Evolutionary conservation across 2,888 invertebrate genomes (phyloP).

Genomic region (Hypena proboscidalis): DNA sequence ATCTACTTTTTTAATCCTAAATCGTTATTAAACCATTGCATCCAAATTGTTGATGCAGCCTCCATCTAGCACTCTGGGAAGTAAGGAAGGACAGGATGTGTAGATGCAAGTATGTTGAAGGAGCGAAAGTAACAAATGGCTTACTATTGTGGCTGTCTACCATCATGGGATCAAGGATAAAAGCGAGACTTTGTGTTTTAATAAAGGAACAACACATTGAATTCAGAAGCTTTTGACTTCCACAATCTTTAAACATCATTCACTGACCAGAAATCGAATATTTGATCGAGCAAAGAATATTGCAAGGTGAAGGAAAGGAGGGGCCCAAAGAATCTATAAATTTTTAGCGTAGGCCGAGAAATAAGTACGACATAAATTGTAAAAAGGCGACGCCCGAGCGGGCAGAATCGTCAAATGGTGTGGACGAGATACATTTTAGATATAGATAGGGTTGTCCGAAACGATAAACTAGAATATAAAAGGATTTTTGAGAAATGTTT

Average conservation of each 20-base stretch:
- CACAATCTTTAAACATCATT: not conserved
- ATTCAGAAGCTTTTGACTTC: not conserved
- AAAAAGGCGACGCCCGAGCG: slow-evolving; percentile 63
- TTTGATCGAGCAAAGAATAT: slow-evolving; percentile 3
- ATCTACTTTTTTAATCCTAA: too few species aligned
- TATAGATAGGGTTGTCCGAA: slow-evolving; percentile 56
- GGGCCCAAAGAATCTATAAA: slow-evolving; percentile 42
- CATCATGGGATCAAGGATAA: too few species aligned
- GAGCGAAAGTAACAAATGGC: too few species aligned
- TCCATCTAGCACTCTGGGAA: too few species aligned
- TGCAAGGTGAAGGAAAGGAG: slow-evolving; percentile 3
- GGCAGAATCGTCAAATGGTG: slow-evolving; percentile 76
- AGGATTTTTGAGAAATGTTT: too few species aligned
- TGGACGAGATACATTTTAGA: slow-evolving; percentile 77
- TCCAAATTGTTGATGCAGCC: too few species aligned
- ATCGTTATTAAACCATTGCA: too few species aligned
- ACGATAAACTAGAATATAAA: not conserved
- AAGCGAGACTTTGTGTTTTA: too few species aligned
- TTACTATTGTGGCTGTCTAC: too few species aligned
- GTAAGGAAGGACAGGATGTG: too few species aligned
- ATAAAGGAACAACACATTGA: too few species aligned
- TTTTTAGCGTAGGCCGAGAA: slow-evolving; percentile 50
- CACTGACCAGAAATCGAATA: not conserved
- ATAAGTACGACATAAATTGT: slow-evolving; percentile 70
- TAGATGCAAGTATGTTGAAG: too few species aligned